Percentiles rank a stretch among this genome's conserved stretches.
Evolutionary conservation across 2,888 invertebrate genomes (phyloP).

Genomic region (Drosophila dives): DNA sequence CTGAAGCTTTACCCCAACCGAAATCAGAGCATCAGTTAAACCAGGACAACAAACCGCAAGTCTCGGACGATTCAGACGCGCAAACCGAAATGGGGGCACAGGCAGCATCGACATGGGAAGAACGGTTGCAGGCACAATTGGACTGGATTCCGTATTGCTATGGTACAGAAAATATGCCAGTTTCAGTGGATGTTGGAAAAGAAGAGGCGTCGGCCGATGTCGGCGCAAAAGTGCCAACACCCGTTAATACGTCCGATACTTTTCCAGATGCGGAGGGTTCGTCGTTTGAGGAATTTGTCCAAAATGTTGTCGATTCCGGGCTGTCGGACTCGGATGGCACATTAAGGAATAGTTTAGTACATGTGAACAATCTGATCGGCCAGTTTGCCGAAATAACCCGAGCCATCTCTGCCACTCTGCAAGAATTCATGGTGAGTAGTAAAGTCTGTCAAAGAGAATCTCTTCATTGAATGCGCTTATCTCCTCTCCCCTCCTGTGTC

Average conservation of each 20-base stretch:
- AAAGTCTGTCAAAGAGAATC: neutral
- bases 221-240: neutral
- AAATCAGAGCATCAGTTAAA: neutral
- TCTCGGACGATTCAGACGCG: no score
- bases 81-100: neutral
- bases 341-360: slow-evolving; percentile 56
- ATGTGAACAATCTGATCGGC: slow-evolving; percentile 58
- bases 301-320: slow-evolving; percentile 34
- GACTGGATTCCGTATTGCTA: slow-evolving; percentile 41
- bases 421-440: slow-evolving; percentile 60
- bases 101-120: neutral
- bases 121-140: slow-evolving; percentile 21
- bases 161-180: neutral
- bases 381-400: no score
- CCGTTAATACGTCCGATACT: neutral
- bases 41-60: neutral
- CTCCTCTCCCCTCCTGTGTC: neutral
- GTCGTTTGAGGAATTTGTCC: slow-evolving; percentile 47
- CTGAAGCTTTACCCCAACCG: neutral
- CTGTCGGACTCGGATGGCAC: slow-evolving; percentile 54
- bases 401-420: slow-evolving; percentile 52
- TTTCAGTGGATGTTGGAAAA: neutral
- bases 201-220: neutral
- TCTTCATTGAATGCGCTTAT: neutral
- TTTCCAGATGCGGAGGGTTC: slow-evolving; percentile 4